Evolutionary conservation across 2,113 vertebrate genomes (phyloP), one percentile per base, ranked within the genome.

Genomic region (Syrrhaptes paradoxus): DNA sequence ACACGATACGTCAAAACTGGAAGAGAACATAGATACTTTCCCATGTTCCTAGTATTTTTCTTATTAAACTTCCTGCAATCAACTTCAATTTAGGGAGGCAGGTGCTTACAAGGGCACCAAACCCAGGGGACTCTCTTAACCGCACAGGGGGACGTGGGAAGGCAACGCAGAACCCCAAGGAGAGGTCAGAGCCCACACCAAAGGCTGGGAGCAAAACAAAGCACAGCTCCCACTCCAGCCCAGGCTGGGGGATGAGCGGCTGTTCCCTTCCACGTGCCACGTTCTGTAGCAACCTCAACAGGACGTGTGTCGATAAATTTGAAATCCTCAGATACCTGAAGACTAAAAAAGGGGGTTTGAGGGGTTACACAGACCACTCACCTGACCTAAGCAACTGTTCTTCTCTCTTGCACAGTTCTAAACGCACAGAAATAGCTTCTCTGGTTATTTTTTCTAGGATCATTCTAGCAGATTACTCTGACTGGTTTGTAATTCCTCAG

Each of bases 191-290:
- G 59, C 26, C 49, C 32, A 18, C 46, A 48, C 12, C n/a, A 32
- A 78, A 38, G 4, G 25, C 0, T 68, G 34, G 13, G 12, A 34
- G 7, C n/a, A 68, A 89, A 78, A 51, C 3, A 15, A 77, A 80
- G 13, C n/a, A 14, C 22, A 51, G 41, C 11, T 84, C 34, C 36
- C 31, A 48, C 45, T 24, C n/a, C 41, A 52, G 21, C 13, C 31
- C 7, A 1, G 4, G 28, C 13, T 9, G n/a, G 21, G 32, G 19
- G 32, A 51, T 22, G 25, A 20, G 18, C 2, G 1, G n/a, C 18
- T 1, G 1, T 5, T 29, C 34, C 34, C 14, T 28, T 61, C 38
- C 31, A 17, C 0, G 0, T 3, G 28, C 34, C 18, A 28, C 11
- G 2, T 17, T 65, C 15, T 29, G 25, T 10, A 62, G 18, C n/a